Evolutionary conservation across 2,888 invertebrate species (phyloP).

Genomic region (Drosophila bunnanda): DNA sequence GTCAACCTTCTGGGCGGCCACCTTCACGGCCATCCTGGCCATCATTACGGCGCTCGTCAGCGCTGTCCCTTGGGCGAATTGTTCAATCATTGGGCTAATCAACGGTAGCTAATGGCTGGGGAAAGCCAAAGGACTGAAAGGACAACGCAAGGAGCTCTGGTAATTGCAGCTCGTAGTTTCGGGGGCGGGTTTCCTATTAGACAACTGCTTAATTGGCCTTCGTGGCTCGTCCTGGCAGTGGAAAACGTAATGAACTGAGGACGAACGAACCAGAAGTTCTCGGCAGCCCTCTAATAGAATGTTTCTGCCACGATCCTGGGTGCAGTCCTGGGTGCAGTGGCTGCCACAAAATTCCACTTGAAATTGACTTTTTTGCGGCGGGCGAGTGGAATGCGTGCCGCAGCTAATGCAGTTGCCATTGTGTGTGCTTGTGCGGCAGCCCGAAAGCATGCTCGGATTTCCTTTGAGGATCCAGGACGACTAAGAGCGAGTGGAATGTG

Average conservation of each 20-base stretch:
- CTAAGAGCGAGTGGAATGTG: constrained; percentile 8
- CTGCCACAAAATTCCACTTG: constrained; percentile 15
- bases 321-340: not conserved
- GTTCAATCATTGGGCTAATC: constrained; percentile 69
- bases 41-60: constrained; percentile 13
- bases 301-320: constrained; percentile 24
- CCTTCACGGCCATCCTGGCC: constrained; percentile 8
- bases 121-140: not conserved
- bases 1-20: not conserved
- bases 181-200: constrained; percentile 44
- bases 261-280: constrained; percentile 3
- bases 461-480: not conserved
- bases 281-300: constrained; percentile 35
- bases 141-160: constrained; percentile 3
- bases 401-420: constrained; percentile 22
- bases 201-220: constrained; percentile 63
- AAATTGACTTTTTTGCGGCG: constrained; percentile 34
- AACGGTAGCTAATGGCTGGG: constrained; percentile 42
- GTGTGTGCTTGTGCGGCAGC: not conserved
- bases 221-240: not conserved
- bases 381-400: constrained; percentile 2
- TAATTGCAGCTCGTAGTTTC: constrained; percentile 50
- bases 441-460: constrained; percentile 13
- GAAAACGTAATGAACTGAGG: constrained; percentile 19
- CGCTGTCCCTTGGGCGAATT: constrained; percentile 56